phyloP scores from a whole-genome alignment of 2,797 vertebrate species.

The Mormyrops attenuatus region DNA sequence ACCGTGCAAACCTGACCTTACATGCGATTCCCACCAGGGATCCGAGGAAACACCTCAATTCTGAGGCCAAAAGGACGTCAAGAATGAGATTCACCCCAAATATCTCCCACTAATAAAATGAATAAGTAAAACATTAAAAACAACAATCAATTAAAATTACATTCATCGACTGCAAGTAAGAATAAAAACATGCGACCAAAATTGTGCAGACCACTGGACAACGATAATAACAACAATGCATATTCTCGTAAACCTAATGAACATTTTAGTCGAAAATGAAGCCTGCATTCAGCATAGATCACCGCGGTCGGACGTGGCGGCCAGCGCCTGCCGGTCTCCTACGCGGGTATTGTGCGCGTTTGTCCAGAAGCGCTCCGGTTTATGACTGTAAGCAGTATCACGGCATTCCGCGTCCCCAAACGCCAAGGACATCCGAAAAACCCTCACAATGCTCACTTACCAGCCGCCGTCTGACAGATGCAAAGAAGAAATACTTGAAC shows the following conservation, averaged over 20 bases:
- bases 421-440: background rate
- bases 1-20: background rate
- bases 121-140: background rate
- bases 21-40: background rate
- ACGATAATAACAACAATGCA: background rate
- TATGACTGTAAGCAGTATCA: background rate
- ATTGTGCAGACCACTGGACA: background rate
- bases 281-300: background rate
- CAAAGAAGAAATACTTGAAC: background rate
- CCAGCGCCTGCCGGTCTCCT: background rate
- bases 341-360: background rate
- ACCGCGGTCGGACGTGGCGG: background rate
- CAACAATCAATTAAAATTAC: background rate
- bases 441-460: background rate
- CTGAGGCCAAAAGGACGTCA: background rate
- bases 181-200: background rate
- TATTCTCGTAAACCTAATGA: background rate
- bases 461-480: background rate
- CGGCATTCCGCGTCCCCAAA: background rate
- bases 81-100: background rate
- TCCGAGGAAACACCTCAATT: background rate
- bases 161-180: background rate
- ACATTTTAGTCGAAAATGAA: background rate
- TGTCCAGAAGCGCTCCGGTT: background rate
- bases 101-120: background rate